Evolutionary conservation across 2,888 invertebrate species (phyloP), one percentile per base, ranked within the genome.

Genomic region (Drepanosiphum platanoidis): DNA sequence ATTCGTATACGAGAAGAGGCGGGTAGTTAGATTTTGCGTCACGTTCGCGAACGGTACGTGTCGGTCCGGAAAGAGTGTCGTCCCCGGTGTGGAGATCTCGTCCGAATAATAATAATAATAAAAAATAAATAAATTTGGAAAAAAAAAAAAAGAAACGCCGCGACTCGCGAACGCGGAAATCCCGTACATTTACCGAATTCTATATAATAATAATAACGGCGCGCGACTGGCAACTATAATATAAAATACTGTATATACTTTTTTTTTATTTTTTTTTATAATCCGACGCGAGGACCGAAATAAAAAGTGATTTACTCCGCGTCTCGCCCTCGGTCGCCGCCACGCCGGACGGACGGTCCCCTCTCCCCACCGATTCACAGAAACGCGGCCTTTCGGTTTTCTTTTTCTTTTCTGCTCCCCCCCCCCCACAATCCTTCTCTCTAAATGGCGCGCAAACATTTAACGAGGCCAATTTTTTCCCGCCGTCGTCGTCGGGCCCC

Each of bases 11-110:
- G 46, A 13, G 30, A 3, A 30, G 27, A 61, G 22, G 61, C n/a
- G 27, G 64, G 64, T 13, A 64, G 64, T 64, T 30, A 64, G 30
- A 64, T 64, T 64, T 64, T 64, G 30, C 64, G 64, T 64, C 64
- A 64, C 64, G 64, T 64, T 30, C 27, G 13, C 27, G 30, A 64
- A 64, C 3, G 64, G 64, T 64, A 64, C 64, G 64, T 64, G 64
- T 64, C 64, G 64, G 27, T n/a, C 64, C 3, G 64, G 27, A 64
- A 64, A 30, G 27, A 27, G 27, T 27, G 13, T 64, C 61, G 11
- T 9, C 46, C 3, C 3, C 27, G 8, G 27, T 9, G 61, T 7
- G 27, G 1, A 64, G 64, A 64, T 64, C 3, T 27, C 13, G 27
- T 27, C 64, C 27, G 30, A 30, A 11, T 64, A 52, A 52, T 52